Conservation (phyloP, 2,797 vertebrate genomes). For the Carduelis carduelis region DNA sequence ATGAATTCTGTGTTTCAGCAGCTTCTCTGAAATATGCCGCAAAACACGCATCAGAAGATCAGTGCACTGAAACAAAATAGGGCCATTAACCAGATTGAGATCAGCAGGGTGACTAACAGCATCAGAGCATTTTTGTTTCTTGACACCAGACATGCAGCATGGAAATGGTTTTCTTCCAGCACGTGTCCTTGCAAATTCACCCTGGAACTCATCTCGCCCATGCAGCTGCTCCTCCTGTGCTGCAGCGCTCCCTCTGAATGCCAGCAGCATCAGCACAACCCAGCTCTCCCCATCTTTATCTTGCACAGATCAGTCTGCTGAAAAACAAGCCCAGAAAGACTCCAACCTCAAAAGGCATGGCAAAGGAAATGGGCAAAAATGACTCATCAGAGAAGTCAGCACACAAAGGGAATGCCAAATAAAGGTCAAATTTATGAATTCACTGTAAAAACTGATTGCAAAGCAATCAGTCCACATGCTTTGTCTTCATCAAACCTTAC, state of each 20-base stretch:
- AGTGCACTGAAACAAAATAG: neutral
- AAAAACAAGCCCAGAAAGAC: neutral
- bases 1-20: neutral
- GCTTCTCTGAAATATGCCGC: neutral
- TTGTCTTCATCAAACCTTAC: neutral
- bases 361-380: neutral
- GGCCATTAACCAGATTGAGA: neutral
- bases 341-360: neutral
- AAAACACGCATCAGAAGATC: neutral
- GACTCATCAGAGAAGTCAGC: neutral
- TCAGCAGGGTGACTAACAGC: neutral
- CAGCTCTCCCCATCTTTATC: neutral
- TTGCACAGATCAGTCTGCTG: neutral
- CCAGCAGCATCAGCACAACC: neutral
- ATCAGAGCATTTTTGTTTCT: neutral
- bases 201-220: fast-evolving
- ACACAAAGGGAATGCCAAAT: neutral
- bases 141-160: neutral
- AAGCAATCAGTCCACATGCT: neutral
- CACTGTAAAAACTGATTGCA: neutral
- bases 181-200: neutral
- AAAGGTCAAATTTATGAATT: neutral
- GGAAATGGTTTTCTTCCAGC: neutral
- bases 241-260: fast-evolving
- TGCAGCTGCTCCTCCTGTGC: neutral